Percentiles rank a stretch among this genome's conserved stretches.
These are phyloP conservation scores for Epinephelus moara DNA, from an alignment of 2,113 vertebrate genomes.

Conservation along the genomic window DNA sequence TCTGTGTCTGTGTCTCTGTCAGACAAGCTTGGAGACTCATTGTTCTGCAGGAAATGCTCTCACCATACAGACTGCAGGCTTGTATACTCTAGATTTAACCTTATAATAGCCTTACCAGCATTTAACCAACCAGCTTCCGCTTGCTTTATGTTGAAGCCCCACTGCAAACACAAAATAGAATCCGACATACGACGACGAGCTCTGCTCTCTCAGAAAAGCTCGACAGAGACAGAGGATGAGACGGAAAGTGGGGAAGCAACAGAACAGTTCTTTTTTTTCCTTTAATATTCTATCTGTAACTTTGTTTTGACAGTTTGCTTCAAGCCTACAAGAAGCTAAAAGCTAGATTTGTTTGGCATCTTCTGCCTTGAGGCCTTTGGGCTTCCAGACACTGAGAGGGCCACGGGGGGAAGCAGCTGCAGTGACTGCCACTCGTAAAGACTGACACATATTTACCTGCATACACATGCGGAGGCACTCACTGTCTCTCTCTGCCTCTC, in stretches of 20 bases:
- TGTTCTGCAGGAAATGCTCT: slow-evolving; percentile 80
- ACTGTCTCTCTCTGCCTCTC: slow-evolving; percentile 19
- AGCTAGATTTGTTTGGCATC: slow-evolving; percentile 24
- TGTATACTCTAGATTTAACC: slow-evolving; percentile 80
- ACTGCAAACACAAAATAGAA: slow-evolving; percentile 70
- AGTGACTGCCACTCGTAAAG: slow-evolving; percentile 57
- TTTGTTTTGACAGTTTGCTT: slow-evolving; percentile 46
- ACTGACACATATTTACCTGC: slow-evolving; percentile 56
- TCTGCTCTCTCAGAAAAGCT: slow-evolving; percentile 34
- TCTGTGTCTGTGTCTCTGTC: slow-evolving; percentile 56
- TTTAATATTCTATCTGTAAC: slow-evolving; percentile 16
- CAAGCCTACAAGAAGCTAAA: slow-evolving; percentile 26
- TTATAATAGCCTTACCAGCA: slow-evolving; percentile 69
- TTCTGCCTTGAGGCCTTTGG: slow-evolving; percentile 42
- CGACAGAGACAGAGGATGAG: slow-evolving; percentile 1
- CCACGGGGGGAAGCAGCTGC: slow-evolving; percentile 47
- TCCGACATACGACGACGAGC: slow-evolving; percentile 40
- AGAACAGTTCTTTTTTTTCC: background rate
- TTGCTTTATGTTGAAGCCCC: slow-evolving; percentile 61
- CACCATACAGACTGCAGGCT: slow-evolving; percentile 67
- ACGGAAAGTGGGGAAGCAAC: background rate
- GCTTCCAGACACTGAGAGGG: slow-evolving; percentile 27
- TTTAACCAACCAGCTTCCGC: slow-evolving; percentile 70
- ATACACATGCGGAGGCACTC: slow-evolving; percentile 27
- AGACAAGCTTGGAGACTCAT: slow-evolving; percentile 73